Conservation (phyloP, 2,113 vertebrate species). For the Pogonocichla stellata region DNA sequence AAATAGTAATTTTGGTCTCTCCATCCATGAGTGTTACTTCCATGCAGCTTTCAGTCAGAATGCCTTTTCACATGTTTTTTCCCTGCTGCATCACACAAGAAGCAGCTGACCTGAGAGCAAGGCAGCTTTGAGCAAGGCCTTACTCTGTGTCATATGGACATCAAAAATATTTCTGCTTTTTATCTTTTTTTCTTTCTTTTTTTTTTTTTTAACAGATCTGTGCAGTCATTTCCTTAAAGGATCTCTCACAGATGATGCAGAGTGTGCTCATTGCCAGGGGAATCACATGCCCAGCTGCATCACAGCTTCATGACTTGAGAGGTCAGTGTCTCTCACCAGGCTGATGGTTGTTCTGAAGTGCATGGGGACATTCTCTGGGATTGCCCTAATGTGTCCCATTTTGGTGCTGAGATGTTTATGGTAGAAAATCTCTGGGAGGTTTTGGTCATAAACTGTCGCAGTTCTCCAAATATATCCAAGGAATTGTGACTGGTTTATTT, state of each 20-base stretch:
- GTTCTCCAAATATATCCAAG: neutral
- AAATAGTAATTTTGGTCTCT: neutral
- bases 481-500: neutral
- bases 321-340: neutral
- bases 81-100: neutral
- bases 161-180: neutral
- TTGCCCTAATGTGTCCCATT: neutral
- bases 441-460: neutral
- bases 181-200: neutral
- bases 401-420: neutral
- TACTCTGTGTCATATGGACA: neutral
- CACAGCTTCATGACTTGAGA: neutral
- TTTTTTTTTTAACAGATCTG: neutral
- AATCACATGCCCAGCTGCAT: neutral
- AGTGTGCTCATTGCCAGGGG: neutral
- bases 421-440: neutral
- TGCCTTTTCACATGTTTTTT: neutral
- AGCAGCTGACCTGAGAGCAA: conserved; percentile 10
- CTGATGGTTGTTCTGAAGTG: neutral
- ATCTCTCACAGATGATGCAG: neutral
- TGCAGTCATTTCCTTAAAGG: neutral
- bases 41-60: neutral
- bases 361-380: neutral
- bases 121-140: neutral
- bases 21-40: neutral